Conservation (phyloP, 2,113 vertebrate species). For the Aegithalos caudatus region DNA sequence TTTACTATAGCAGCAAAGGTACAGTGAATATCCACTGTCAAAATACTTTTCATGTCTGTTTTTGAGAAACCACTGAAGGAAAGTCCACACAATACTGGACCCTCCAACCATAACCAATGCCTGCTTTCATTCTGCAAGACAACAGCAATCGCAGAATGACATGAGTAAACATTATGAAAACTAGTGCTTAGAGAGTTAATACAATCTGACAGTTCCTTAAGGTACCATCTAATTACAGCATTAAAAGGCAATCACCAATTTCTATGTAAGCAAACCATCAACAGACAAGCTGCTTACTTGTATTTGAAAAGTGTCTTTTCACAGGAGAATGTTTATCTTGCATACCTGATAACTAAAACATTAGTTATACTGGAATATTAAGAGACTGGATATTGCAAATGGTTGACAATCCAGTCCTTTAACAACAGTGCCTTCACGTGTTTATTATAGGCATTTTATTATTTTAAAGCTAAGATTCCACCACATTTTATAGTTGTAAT, state of each 20-base stretch:
- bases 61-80: not conserved
- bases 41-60: not conserved
- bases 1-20: not conserved
- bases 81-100: not conserved
- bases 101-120: not conserved
- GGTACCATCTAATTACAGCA: not conserved
- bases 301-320: not conserved
- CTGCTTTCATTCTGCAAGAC: not conserved
- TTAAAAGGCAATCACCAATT: not conserved
- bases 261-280: not conserved
- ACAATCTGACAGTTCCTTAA: not conserved
- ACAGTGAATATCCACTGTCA: not conserved
- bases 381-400: not conserved
- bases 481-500: not conserved
- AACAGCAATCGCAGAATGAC: not conserved
- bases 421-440: conserved; percentile 36
- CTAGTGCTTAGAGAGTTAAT: not conserved
- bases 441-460: conserved; percentile 10
- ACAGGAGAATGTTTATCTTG: not conserved
- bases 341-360: not conserved
- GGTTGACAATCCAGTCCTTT: not conserved
- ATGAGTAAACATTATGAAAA: not conserved
- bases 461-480: not conserved
- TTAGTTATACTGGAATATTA: not conserved
- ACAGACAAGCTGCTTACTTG: not conserved